Evolutionary conservation across 1,140 invertebrate genomes (phyloP).

Genomic region (Littorina saxatilis): DNA sequence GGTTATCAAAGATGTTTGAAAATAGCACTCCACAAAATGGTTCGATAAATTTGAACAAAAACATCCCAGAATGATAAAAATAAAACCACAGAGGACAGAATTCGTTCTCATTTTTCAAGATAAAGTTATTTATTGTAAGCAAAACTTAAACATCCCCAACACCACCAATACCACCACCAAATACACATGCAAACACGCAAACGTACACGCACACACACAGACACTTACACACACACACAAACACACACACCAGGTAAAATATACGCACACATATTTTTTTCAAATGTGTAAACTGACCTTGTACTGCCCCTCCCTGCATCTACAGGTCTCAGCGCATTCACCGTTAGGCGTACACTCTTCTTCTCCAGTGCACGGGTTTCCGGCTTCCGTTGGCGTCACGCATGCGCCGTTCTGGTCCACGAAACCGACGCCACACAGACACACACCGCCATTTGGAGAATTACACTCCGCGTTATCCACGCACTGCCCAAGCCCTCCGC

Average conservation of each 20-base stretch:
- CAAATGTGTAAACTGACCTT: constrained; percentile 15
- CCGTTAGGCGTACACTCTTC: constrained; percentile 39
- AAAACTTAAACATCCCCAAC: no score
- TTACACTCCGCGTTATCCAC: constrained; percentile 42
- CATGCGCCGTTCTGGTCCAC: constrained; percentile 35
- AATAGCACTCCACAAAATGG: no score
- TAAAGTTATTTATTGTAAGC: no score
- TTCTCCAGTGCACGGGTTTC: constrained; percentile 23
- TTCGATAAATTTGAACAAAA: no score
- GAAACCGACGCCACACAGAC: constrained; percentile 25
- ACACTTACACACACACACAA: neutral
- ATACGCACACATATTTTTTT: neutral
- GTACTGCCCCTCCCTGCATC: neutral
- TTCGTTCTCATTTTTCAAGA: no score
- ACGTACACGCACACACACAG: neutral
- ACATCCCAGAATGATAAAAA: no score
- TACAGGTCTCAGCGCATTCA: constrained; percentile 24
- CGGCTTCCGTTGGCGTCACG: constrained; percentile 26
- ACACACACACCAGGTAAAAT: neutral
- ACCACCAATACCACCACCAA: no score
- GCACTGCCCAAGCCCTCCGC: constrained; percentile 41
- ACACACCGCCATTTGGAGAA: constrained; percentile 20
- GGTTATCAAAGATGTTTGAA: no score
- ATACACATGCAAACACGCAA: neutral
- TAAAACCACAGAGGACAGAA: no score